Base-by-base conservation (phyloP, 1,140 invertebrate genomes). In the Theocolax elegans region DNA sequence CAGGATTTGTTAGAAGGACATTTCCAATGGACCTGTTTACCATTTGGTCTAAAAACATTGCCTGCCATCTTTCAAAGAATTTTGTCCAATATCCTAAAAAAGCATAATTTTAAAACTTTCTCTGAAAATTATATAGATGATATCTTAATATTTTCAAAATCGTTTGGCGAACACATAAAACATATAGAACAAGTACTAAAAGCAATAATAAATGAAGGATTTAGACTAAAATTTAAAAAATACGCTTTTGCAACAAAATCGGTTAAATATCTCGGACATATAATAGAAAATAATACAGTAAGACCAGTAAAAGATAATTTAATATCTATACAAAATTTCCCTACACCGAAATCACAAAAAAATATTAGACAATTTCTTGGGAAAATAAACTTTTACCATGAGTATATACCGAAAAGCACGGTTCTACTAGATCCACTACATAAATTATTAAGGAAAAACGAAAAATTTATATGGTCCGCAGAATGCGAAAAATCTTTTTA, bases 141-240 rank as follows among this genome's bases (percentile, higher is more conserved):
- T 69, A 80, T 82, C 23, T 51, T 81, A 49, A 72, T 83, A 56
- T 81, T 79, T 65, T 80, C 78, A n/a, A 76, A 83, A 31, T 17
- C 56, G 15, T 59, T 59, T 25, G 29, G 13, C 1, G 7, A 44
- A 59, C 40, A 59, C 13, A 25, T 42, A 2, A 6, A 42, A 1
- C 21, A 59, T 23, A 3, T 59, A 42, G 15, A 4, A 25, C 3
- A 19, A 40, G 6, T 63, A 29, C 31, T 63, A 35, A n/a, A 49
- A 2, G 59, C 59, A 27, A 63, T 63, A 31, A 48, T 48, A 13
- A 48, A 29, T 19, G 59, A 63, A 63, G 59, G 59, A 17, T 63
- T 48, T 15, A 48, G 44, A 63, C n/a, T 48, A 31, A 63, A 63
- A 63, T 48, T 63, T 15, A 17, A 2, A 29, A 63, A 63, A 19